phyloP scores from a whole-genome alignment of 2,797 vertebrate species.

The Pogoniulus pusillus region DNA sequence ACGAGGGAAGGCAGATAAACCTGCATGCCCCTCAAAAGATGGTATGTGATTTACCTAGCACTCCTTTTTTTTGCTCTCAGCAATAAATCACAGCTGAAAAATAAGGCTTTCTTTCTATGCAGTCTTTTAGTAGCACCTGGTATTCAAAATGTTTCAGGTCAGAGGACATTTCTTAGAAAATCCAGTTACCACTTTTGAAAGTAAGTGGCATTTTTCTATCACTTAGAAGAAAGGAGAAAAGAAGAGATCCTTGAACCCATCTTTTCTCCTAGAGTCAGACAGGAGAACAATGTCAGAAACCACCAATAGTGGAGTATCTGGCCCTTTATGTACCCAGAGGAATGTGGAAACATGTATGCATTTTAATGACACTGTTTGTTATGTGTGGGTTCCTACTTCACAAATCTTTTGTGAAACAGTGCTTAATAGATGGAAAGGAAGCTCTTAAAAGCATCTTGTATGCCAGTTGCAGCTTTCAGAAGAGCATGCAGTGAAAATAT shows the following conservation, averaged over 20 bases:
- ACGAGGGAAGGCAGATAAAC: neutral
- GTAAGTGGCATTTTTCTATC: neutral
- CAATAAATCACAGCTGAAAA: neutral
- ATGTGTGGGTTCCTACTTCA: constrained; percentile 63
- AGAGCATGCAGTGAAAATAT: constrained; percentile 33
- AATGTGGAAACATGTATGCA: neutral
- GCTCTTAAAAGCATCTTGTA: constrained; percentile 15
- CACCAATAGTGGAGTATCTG: neutral
- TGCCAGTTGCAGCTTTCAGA: constrained; percentile 39
- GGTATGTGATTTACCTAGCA: neutral
- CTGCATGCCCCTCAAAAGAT: neutral
- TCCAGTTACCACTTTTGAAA: neutral
- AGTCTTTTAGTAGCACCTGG: neutral
- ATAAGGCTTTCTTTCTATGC: neutral
- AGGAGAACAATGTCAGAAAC: neutral
- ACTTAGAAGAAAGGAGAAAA: fast-evolving
- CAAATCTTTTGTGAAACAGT: neutral
- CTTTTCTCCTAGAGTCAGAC: neutral
- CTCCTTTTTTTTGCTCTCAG: neutral
- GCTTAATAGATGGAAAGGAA: constrained; percentile 36
- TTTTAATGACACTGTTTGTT: constrained; percentile 58
- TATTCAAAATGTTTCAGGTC: neutral
- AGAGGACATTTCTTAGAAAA: neutral
- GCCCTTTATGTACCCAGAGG: neutral
- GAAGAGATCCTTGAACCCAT: neutral